These are phyloP conservation scores for Nezara viridula DNA, from an alignment of 2,888 invertebrate genomes.

Conservation along the genomic window DNA sequence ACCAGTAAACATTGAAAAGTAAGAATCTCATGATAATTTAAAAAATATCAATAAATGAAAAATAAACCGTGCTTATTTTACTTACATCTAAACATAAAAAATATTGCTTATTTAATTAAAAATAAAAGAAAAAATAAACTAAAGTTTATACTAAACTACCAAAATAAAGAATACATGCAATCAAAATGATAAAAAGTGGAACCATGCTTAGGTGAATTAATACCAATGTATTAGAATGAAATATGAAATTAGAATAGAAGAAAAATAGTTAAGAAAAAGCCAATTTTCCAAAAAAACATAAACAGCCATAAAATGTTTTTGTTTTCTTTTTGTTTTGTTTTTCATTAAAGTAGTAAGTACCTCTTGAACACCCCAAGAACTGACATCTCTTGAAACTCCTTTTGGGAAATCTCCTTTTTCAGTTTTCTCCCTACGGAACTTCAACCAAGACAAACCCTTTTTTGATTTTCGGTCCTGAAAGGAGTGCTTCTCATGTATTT, in stretches of 20 bases:
- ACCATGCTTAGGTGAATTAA: conserved; percentile 29
- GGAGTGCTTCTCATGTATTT: conserved; percentile 42
- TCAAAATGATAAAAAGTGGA: not conserved
- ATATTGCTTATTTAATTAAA: not conserved
- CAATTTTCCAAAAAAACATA: conserved; percentile 50
- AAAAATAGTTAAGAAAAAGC: conserved; percentile 8
- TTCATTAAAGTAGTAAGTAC: conserved; percentile 70
- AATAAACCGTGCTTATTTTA: not conserved
- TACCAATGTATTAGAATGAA: not conserved
- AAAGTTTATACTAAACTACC: not conserved
- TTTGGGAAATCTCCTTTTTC: conserved; percentile 71
- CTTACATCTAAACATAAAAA: not conserved
- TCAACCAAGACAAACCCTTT: conserved; percentile 79
- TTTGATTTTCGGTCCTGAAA: conserved; percentile 70
- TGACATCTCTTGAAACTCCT: conserved; percentile 70
- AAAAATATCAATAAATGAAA: not conserved
- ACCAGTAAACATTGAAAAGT: not conserved
- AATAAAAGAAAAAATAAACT: not conserved
- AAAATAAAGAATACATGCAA: conserved; percentile 1
- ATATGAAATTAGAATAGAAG: not conserved
- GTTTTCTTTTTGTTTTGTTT: conserved; percentile 5
- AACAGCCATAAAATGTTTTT: conserved; percentile 32
- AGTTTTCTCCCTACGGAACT: conserved; percentile 73
- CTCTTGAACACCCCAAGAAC: conserved; percentile 88
- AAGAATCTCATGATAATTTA: not conserved